Evolutionary conservation across 2,888 invertebrate genomes (phyloP).

Genomic region (Scaptomyza polygonia): DNA sequence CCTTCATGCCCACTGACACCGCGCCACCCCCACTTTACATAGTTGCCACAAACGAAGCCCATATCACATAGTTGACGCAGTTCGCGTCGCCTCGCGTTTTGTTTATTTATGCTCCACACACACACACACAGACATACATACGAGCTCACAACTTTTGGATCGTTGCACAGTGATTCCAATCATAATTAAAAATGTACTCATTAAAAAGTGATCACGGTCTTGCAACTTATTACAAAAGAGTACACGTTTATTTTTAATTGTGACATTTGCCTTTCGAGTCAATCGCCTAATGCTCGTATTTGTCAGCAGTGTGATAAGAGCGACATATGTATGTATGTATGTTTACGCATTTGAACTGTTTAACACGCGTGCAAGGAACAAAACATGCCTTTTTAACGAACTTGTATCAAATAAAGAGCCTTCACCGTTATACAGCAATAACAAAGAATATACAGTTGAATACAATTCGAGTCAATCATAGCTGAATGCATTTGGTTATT

Average conservation of each 20-base stretch:
- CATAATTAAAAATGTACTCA: background rate
- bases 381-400: constrained; percentile 14
- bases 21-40: constrained; percentile 27
- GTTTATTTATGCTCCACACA: constrained; percentile 52
- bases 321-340: constrained; percentile 13
- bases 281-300: constrained; percentile 52
- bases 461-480: constrained; percentile 34
- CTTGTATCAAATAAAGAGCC: constrained; percentile 24
- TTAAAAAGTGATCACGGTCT: background rate
- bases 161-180: constrained; percentile 39
- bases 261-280: background rate
- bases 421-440: constrained; percentile 31
- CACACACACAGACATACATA: constrained; percentile 5
- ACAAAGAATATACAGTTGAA: constrained; percentile 22
- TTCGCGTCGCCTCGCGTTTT: constrained; percentile 24
- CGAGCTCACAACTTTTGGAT: constrained; percentile 25
- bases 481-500: constrained; percentile 34
- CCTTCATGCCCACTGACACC: background rate
- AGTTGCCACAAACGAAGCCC: constrained; percentile 38
- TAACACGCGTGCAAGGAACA: constrained; percentile 44
- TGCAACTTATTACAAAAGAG: background rate
- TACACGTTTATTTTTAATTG: background rate
- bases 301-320: constrained; percentile 65
- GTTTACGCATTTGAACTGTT: constrained; percentile 43
- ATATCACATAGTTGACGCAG: constrained; percentile 49